Evolutionary conservation across 1,140 invertebrate genomes (phyloP), one percentile per base, ranked within the genome.

Genomic region (Mylabris phalerata): DNA sequence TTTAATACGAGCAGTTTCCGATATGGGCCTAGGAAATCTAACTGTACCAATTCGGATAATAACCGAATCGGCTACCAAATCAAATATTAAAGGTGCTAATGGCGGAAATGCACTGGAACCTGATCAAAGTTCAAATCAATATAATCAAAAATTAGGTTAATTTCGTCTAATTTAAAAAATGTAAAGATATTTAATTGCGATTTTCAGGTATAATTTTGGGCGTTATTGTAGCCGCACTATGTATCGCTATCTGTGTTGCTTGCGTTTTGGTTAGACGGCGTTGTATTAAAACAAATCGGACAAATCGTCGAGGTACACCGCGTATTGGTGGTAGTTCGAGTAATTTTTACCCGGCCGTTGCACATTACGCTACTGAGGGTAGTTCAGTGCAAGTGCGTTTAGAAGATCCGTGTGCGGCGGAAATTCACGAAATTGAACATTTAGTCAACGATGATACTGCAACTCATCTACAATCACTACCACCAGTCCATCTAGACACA

Each of bases 1-100:
- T 39, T 71, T 76, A 60, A 73, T 84, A 25, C 73, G 77, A 58
- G 82, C 80, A 13, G 73, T 70, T 3, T 83, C 79, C 7, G 74
- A 74, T 59, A 77, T 78, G 27, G 82, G 81, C 10, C 70, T 74
- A 49, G 80, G 82, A 6, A 75, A 74, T 58, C 69, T 71, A 0
- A 77, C 76, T 3, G 67, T 75, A 51, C 73, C 74, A 24, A 71
- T 77, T 47, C 61, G 71, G 41, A 68, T 78, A 25, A 68, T 66
- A 47, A 74, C 70, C 9, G 70, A 71, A 44, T n/a, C 27, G 1
- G 32, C n/a, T 10, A 45, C 9, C 49, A 58, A 51, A 19, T 19
- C 43, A 48, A 48, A 9, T 10, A 11, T 42, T 1, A 42, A 42
- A n/a, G 39, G 6, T 7, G 10, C 9, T 42, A 10, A 42, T 42